Conservation (phyloP, 2,113 vertebrate species). For the Pseudopodoces humilis region DNA sequence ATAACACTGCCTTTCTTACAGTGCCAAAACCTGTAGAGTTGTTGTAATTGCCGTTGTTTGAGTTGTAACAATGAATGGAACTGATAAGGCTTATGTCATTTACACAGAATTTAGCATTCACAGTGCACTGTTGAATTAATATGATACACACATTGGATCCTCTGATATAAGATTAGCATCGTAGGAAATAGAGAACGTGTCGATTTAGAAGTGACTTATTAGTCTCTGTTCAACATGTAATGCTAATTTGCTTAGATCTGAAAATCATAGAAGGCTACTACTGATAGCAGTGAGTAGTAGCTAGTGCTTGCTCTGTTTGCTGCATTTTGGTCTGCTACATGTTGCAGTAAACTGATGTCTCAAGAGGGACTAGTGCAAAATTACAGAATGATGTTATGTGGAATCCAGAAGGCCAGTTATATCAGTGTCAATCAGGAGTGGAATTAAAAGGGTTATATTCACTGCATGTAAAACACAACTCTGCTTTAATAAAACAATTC, state of each 20-base stretch:
- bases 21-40: slow-evolving; percentile 55
- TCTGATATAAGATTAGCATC: slow-evolving; percentile 68
- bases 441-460: background rate
- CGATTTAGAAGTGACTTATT: slow-evolving; percentile 25
- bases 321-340: background rate
- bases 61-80: slow-evolving; percentile 71
- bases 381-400: background rate
- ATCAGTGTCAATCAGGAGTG: background rate
- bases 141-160: slow-evolving; percentile 39
- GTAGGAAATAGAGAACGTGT: slow-evolving; percentile 19
- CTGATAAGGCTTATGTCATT: slow-evolving; percentile 70
- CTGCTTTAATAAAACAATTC: background rate
- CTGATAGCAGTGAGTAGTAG: background rate
- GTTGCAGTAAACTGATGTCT: slow-evolving; percentile 19
- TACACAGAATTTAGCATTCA: slow-evolving; percentile 62
- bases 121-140: slow-evolving; percentile 63
- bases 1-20: slow-evolving; percentile 60
- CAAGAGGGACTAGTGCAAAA: background rate
- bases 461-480: background rate
- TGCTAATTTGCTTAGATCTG: background rate
- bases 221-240: background rate
- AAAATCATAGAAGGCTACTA: background rate
- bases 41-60: slow-evolving; percentile 74
- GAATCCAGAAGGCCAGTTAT: background rate
- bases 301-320: background rate